Evolutionary conservation across 35 echinoderm and acorn worm genomes (phyloP).

Genomic region (Apostichopus japonicus): DNA sequence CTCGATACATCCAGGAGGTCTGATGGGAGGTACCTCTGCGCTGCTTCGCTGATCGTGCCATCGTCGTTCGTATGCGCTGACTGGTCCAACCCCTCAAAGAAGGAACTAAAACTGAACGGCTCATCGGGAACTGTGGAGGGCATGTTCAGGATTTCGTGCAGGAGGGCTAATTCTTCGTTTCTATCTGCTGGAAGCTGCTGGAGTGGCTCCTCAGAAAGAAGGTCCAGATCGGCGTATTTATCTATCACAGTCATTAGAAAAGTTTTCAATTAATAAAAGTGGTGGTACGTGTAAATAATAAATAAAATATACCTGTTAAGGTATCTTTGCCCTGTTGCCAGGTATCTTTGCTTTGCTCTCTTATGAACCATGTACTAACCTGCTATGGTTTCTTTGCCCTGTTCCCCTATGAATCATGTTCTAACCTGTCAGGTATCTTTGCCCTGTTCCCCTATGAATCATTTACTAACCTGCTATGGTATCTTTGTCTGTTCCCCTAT

Average conservation of each 20-base stretch:
- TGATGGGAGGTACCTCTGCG: slow-evolving; percentile 77
- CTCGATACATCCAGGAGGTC: slow-evolving; percentile 80
- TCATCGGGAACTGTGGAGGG: slow-evolving; percentile 73
- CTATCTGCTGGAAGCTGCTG: slow-evolving; percentile 44
- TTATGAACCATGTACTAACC: too few species aligned
- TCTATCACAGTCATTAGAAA: not conserved
- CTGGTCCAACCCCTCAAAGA: slow-evolving; percentile 38
- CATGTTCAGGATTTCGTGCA: slow-evolving; percentile 94
- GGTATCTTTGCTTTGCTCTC: too few species aligned
- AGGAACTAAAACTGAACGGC: not conserved
- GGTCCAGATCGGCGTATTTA: slow-evolving; percentile 59
- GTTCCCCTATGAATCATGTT: too few species aligned
- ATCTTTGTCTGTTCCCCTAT: too few species aligned
- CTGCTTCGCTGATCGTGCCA: not conserved
- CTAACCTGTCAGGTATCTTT: too few species aligned
- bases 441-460: too few species aligned
- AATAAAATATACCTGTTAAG: too few species aligned
- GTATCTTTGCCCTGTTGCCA: too few species aligned
- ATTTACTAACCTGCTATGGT: too few species aligned
- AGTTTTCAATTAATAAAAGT: too few species aligned
- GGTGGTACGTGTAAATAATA: too few species aligned
- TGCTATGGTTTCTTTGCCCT: too few species aligned
- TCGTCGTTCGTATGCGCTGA: not conserved
- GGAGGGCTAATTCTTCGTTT: slow-evolving; percentile 84
- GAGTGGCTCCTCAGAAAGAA: slow-evolving; percentile 71